Conservation (phyloP, 2,888 invertebrate species). For the Spicauda simplicius region DNA sequence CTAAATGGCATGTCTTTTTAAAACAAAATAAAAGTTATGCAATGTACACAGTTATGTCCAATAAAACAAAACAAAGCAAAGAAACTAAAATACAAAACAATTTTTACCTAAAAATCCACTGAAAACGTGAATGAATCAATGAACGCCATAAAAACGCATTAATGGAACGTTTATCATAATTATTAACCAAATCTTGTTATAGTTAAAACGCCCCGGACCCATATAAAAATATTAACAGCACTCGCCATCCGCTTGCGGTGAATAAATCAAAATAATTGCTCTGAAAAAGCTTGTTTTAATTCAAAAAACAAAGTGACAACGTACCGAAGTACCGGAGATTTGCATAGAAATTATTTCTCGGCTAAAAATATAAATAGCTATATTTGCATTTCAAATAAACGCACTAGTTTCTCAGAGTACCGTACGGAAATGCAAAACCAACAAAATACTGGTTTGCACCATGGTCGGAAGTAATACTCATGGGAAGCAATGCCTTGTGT, state of each 20-base stretch:
- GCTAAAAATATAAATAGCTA: slow-evolving; percentile 21
- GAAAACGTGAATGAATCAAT: neutral
- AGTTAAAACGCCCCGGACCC: neutral
- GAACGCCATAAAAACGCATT: neutral
- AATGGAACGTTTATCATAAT: neutral
- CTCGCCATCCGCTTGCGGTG: slow-evolving; percentile 6
- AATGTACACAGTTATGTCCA: too few relatives aligned
- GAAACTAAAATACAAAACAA: too few relatives aligned
- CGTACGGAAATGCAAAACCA: neutral
- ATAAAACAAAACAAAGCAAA: too few relatives aligned
- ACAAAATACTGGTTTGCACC: neutral
- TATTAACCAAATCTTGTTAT: neutral
- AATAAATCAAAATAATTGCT: slow-evolving; percentile 33
- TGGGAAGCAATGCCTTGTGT: too few relatives aligned
- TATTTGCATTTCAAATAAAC: slow-evolving; percentile 24
- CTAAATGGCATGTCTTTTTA: too few relatives aligned
- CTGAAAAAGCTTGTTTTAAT: slow-evolving; percentile 28
- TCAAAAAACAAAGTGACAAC: slow-evolving; percentile 23
- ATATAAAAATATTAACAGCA: slow-evolving; percentile 16
- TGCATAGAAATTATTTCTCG: slow-evolving; percentile 35
- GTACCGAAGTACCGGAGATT: slow-evolving; percentile 21
- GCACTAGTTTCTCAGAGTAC: neutral
- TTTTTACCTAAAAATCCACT: neutral
- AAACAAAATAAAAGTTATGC: too few relatives aligned
- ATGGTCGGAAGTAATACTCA: too few relatives aligned